phyloP scores from a whole-genome alignment of 2,888 invertebrate genomes.

The Apomyelois bistriatella region DNA sequence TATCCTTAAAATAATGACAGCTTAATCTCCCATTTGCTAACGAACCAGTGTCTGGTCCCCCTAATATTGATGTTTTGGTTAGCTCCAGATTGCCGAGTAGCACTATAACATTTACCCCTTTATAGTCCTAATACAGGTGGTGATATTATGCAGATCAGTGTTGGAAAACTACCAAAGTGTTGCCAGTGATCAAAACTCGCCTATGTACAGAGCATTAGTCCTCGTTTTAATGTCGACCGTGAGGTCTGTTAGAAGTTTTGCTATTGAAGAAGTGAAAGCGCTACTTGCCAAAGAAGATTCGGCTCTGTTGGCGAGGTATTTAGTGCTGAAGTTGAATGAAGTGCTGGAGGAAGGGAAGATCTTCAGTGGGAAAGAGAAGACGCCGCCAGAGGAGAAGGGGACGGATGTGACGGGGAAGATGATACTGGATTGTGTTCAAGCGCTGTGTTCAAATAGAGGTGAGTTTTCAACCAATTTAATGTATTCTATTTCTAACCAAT shows the following conservation, averaged over 20 bases:
- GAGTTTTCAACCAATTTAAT: conserved; percentile 19
- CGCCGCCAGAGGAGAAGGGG: conserved; percentile 55
- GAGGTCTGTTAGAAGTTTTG: conserved; percentile 81
- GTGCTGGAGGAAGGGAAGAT: conserved; percentile 83
- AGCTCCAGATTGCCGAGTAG: conserved; percentile 27
- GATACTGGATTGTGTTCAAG: conserved; percentile 75
- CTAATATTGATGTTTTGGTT: conserved; percentile 10
- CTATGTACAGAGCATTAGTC: conserved; percentile 86
- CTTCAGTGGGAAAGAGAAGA: conserved; percentile 52
- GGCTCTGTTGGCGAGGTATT: conserved; percentile 80
- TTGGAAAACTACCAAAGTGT: conserved; percentile 84
- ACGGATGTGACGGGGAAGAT: conserved; percentile 77
- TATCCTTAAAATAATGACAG: not conserved
- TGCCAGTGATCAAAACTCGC: conserved; percentile 82
- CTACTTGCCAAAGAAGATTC: conserved; percentile 82
- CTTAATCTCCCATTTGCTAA: not conserved
- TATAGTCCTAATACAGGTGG: conserved; percentile 82
- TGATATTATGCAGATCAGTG: conserved; percentile 86
- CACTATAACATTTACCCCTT: conserved; percentile 68
- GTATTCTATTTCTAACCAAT: no score
- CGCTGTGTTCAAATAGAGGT: conserved; percentile 75
- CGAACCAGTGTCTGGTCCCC: not conserved
- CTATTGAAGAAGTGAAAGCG: conserved; percentile 80
- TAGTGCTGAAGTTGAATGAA: conserved; percentile 83
- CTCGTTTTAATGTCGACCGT: conserved; percentile 83